Evolutionary conservation across 2,888 invertebrate genomes (phyloP).

Genomic region (Eilema caniola): DNA sequence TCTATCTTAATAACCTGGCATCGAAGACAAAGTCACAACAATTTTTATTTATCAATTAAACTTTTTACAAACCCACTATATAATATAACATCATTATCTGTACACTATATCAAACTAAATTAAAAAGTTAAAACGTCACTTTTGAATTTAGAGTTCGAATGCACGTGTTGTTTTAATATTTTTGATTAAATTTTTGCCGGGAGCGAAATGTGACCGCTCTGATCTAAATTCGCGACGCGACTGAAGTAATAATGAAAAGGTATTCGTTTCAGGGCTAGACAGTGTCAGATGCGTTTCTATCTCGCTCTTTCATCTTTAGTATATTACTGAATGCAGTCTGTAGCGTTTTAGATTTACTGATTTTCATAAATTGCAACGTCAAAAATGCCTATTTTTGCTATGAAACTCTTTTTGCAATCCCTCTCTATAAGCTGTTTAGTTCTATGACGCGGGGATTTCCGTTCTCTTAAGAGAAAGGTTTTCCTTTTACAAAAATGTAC

Average conservation of each 20-base stretch:
- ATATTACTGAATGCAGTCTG: slow-evolving; percentile 53
- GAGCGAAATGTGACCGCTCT: slow-evolving; percentile 35
- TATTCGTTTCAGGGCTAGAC: slow-evolving; percentile 50
- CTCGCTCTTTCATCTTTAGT: slow-evolving; percentile 39
- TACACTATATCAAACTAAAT: slow-evolving; percentile 20
- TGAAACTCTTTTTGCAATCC: not conserved
- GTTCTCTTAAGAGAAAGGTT: not conserved
- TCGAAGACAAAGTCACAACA: slow-evolving; percentile 53
- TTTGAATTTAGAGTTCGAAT: slow-evolving; percentile 48
- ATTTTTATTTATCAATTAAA: slow-evolving; percentile 41
- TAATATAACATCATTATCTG: slow-evolving; percentile 18
- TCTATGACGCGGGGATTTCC: not conserved
- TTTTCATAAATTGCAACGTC: slow-evolving; percentile 41
- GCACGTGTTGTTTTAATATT: slow-evolving; percentile 46
- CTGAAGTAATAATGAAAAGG: slow-evolving; percentile 55
- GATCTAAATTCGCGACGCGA: slow-evolving; percentile 44
- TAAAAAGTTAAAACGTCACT: slow-evolving; percentile 50
- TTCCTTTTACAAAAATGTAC: not conserved
- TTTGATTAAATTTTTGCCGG: slow-evolving; percentile 18
- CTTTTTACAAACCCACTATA: slow-evolving; percentile 40
- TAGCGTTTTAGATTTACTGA: slow-evolving; percentile 21
- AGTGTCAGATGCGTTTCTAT: slow-evolving; percentile 28
- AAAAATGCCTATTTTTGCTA: slow-evolving; percentile 16
- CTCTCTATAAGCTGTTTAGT: not conserved
- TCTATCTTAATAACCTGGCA: slow-evolving; percentile 64